Conservation (phyloP, 2,113 vertebrate species). For the Mellivora capensis region DNA sequence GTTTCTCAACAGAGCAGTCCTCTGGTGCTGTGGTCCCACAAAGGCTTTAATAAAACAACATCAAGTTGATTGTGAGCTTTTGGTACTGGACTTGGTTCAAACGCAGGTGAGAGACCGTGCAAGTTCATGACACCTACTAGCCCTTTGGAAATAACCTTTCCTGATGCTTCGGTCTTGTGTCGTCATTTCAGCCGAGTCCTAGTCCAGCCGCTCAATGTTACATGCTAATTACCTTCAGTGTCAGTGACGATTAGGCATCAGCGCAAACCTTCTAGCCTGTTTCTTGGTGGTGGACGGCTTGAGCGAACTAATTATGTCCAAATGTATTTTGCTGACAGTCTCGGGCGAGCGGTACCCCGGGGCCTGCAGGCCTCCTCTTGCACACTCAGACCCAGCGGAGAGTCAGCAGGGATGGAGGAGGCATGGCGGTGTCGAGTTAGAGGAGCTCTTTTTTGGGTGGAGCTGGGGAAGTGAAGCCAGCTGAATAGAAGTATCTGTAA, state of each 20-base stretch:
- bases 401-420: fast-evolving
- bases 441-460: not conserved
- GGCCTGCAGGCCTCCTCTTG: not conserved
- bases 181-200: not conserved
- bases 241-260: not conserved
- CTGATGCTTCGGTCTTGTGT: not conserved
- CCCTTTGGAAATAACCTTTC: not conserved
- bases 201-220: not conserved
- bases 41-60: not conserved
- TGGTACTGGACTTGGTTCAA: not conserved
- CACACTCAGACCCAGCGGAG: not conserved
- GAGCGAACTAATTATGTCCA: not conserved
- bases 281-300: not conserved
- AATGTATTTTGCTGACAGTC: not conserved
- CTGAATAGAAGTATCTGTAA: fast-evolving
- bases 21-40: not conserved
- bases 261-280: not conserved
- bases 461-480: not conserved
- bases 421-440: fast-evolving
- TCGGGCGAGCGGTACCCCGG: fast-evolving
- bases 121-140: not conserved
- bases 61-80: not conserved
- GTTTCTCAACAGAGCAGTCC: not conserved
- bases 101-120: fast-evolving
- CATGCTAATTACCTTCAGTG: not conserved